These are phyloP conservation scores for Homalodisca vitripennis DNA, from an alignment of 1,140 invertebrate species.

Conservation along the genomic window DNA sequence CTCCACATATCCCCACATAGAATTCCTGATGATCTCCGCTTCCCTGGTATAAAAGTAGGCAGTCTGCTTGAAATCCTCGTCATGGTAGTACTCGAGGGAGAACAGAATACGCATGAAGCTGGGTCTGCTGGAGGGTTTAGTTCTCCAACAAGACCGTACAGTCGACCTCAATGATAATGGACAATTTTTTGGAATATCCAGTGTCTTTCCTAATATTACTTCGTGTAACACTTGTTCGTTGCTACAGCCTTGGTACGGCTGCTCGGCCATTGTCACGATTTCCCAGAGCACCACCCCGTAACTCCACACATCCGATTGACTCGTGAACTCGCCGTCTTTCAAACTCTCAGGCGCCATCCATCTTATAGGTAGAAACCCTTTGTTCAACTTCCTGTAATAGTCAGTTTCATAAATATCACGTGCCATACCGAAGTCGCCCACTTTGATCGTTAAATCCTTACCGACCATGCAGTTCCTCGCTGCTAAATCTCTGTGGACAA, in stretches of 20 bases:
- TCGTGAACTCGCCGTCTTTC: conserved; percentile 91
- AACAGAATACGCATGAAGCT: conserved; percentile 78
- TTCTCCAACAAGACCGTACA: conserved; percentile 88
- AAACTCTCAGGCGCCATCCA: conserved; percentile 98
- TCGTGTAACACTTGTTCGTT: conserved; percentile 78
- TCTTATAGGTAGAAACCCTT: conserved; percentile 74
- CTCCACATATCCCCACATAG: conserved; percentile 42
- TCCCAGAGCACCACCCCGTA: conserved; percentile 97
- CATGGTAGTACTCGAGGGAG: conserved; percentile 56
- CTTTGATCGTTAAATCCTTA: conserved; percentile 90
- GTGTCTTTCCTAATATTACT: conserved; percentile 84
- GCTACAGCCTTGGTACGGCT: conserved; percentile 86
- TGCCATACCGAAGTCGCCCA: conserved; percentile 95
- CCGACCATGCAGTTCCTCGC: conserved; percentile 97
- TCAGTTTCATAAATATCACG: conserved; percentile 96
- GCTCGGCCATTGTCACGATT: conserved; percentile 95
- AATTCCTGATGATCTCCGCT: background rate
- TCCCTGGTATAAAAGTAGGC: conserved; percentile 58
- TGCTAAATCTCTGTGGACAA: conserved; percentile 95
- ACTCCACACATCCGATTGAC: conserved; percentile 93
- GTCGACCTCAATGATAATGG: conserved; percentile 83
- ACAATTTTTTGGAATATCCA: conserved; percentile 90
- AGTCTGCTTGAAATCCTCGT: conserved; percentile 42
- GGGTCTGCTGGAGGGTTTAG: conserved; percentile 72
- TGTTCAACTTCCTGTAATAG: conserved; percentile 93